Conservation (phyloP, 2,113 vertebrate species). For the Nicator chloris region DNA sequence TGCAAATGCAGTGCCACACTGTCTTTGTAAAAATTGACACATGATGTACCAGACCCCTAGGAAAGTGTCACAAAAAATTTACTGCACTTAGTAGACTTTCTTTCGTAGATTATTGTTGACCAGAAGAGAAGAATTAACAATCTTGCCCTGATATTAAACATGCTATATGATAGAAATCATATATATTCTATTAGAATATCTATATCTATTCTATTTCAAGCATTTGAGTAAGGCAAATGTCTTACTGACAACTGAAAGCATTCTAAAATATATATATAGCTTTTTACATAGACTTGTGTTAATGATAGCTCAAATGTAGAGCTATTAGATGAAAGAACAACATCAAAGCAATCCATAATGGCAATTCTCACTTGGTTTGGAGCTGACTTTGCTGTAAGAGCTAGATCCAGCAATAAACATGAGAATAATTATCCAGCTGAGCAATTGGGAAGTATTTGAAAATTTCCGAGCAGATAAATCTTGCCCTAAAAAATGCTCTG, state of each 20-base stretch:
- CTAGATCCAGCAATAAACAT: background rate
- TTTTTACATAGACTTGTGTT: background rate
- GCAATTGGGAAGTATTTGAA: background rate
- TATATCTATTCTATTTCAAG: background rate
- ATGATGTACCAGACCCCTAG: background rate
- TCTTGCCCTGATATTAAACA: background rate
- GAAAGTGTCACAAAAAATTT: background rate
- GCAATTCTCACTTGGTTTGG: background rate
- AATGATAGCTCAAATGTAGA: background rate
- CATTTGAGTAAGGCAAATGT: background rate
- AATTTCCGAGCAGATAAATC: background rate
- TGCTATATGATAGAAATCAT: background rate
- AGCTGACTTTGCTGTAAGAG: background rate
- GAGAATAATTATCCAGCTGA: background rate
- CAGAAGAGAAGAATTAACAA: background rate
- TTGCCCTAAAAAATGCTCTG: background rate
- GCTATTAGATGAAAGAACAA: background rate
- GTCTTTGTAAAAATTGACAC: background rate
- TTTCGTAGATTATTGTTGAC: background rate
- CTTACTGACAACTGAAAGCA: background rate
- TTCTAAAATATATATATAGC: background rate
- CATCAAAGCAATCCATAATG: background rate
- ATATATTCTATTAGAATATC: background rate
- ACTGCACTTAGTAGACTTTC: background rate
- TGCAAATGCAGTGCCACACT: background rate